Evolutionary conservation across 2,888 invertebrate species (phyloP), one percentile per base, ranked within the genome.

Genomic region (Dugesia japonica): DNA sequence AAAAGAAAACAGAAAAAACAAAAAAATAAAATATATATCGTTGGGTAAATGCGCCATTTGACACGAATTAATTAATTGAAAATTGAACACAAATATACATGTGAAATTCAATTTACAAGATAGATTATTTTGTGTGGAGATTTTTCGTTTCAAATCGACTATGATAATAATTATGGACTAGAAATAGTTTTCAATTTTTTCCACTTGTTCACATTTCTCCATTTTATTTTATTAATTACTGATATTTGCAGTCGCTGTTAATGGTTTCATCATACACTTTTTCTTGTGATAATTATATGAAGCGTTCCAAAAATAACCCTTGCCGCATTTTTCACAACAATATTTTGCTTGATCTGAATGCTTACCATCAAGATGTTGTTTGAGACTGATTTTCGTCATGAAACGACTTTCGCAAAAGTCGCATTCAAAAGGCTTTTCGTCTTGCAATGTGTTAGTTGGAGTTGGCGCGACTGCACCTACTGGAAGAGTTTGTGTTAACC

Each of bases 221-320:
- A 38, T 38, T 38, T 38, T 31, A 7, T 31, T 31, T 31, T 31
- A 20, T 56, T n/a, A 56, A 56, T 56, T 56, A 23, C 56, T 56
- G 56, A 56, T 4, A 56, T 56, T 56, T 56, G 56, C 17, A 9
- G 56, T n/a, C 56, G 23, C 56, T 56, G 56, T 56, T 56, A 56
- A 56, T 23, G 56, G 56, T 56, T 56, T 56, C n/a, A 56, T 56
- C n/a, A 56, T 56, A 75, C 76, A 76, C 1, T 27, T 72, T 27
- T 76, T 76, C 28, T 77, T 77, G 76, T 77, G 77, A 33, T 77
- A 77, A 56, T 77, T 77, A 23, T 28, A 77, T 20, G 77, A 77
- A 7, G 77, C 77, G n/a, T 76, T 76, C 77, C 77, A 77, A 28
- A 77, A 42, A 33, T 77, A 77, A n/a, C 77, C 33, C 42, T 77